Base-by-base conservation (phyloP, 1,140 invertebrate genomes). In the Sinonovacula constricta region DNA sequence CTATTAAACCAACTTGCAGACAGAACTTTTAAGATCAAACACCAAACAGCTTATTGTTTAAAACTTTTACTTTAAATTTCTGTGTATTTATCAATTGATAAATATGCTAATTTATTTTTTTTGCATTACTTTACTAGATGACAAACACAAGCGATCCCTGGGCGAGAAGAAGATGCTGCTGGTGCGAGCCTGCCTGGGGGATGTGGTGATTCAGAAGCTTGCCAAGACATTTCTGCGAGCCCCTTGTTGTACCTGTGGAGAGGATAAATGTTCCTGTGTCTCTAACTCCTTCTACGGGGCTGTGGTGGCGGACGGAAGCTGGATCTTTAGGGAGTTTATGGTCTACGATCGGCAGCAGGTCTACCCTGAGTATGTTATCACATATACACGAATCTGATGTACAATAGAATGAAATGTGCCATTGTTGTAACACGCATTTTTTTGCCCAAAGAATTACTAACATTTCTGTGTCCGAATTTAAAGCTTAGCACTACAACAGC, bases 311-410 rank as follows among this genome's bases (percentile, higher is more conserved):
- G 76, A 82, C 65, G 85, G 81, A 33, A 28, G 14, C 0, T 80
- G 77, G 74, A 75, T 75, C 10, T 86, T 86, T 53, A 26, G 85
- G 22, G 85, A 77, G 24, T 77, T 77, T 60, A 36, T 77, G 34
- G 66, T 77, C 7, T 77, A 77, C 51, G 65, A 77, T 33, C 57
- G 65, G 14, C 53, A 77, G 15, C 74, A 68, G 22, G 65, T 69
- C 1, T 77, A 77, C 31, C 74, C 74, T 24, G 74, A 77, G 24
- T 68, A 77, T 62, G 36, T 77, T n/a, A 83, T 86, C 34, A 83
- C 79, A 0, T 86, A 86, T 59, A 62, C 80, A 33, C 30, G 84
- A 26, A 59, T 77, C 26, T 79, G 56, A 66, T 63, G 30, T 0
- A n/a, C n/a, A n/a, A n/a, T n/a, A n/a, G n/a, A n/a, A n/a, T n/a